Base-by-base conservation (phyloP, 2,113 vertebrate genomes). In the Myotis brandtii region DNA sequence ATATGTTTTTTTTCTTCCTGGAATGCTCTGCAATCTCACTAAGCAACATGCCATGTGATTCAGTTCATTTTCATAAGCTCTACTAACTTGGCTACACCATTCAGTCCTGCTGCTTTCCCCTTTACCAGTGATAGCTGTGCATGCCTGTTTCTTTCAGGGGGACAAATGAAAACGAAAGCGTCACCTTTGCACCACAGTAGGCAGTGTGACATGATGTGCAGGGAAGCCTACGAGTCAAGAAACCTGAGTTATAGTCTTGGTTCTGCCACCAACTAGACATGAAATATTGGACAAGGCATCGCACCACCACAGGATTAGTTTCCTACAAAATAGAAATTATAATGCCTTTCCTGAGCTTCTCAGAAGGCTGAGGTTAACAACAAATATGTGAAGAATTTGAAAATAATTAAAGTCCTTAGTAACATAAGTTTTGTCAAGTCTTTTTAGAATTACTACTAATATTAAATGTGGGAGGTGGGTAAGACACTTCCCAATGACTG, bases 391-490 rank as follows among this genome's bases (percentile, higher is more conserved):
- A 70, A 92, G 43, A 46, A 37, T 46, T 87, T 72, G 56, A 81
- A 95, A 91, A 90, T 72, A 77, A 56, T 82, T 79, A 85, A 92
- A 59, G 7, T 90, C 66, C 79, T 32, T 17, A 82, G 66, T 54
- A 90, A 77, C 48, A 6, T 54, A 84, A 81, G 75, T 69, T 92
- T 67, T 56, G 21, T 54, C 67, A 88, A 67, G 40, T 88, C 40
- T 87, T 79, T 79, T 73, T 34, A 62, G 64, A 84, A 86, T 93
- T 69, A 32, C n/a, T 84, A 13, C 32, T 82, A 77, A 77, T 9
- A 46, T 50, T 91, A n/a, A 81, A 67, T 32, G 27, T 62, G 3
- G 3, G 6, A 18, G 12, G 56, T 50, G 16, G 27, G 46, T 50
- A 95, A 86, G 54, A 62, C 75, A 93, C 20, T 77, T 85, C 18